These are phyloP conservation scores for Dichetophora obliterata DNA, from an alignment of 2,888 invertebrate species.

Conservation along the genomic window DNA sequence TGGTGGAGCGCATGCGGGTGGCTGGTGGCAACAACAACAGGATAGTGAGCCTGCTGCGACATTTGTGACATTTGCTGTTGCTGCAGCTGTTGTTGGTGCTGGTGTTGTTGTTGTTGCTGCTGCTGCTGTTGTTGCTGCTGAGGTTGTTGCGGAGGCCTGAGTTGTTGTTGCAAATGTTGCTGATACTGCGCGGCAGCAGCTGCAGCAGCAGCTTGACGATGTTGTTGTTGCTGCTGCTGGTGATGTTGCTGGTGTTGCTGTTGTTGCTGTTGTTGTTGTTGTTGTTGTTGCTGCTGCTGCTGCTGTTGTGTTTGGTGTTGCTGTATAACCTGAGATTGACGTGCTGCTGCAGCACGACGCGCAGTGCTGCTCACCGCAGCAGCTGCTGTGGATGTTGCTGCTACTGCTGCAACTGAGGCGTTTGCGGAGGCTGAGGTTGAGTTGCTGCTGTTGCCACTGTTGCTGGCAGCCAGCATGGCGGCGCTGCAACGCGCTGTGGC, in stretches of 20 bases:
- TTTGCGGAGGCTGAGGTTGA: slow-evolving; percentile 44
- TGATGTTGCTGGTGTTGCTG: slow-evolving; percentile 47
- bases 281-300: slow-evolving; percentile 50
- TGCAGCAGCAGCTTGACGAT: slow-evolving; percentile 49
- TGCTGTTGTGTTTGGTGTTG: slow-evolving; percentile 59
- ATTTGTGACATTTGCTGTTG: slow-evolving; percentile 67
- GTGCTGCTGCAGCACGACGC: slow-evolving; percentile 53
- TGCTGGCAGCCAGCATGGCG: slow-evolving; percentile 57
- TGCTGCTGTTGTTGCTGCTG: slow-evolving; percentile 53
- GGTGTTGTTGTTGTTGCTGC: slow-evolving; percentile 49
- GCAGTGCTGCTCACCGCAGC: slow-evolving; percentile 55
- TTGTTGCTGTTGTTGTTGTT: slow-evolving; percentile 52
- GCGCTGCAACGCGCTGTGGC: slow-evolving; percentile 71
- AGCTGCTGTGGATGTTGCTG: slow-evolving; percentile 18
- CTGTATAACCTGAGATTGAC: slow-evolving; percentile 51
- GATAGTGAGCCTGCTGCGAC: slow-evolving; percentile 67
- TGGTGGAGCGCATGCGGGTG: slow-evolving; percentile 51
- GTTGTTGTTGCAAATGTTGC: slow-evolving; percentile 50
- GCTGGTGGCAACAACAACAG: slow-evolving; percentile 51
- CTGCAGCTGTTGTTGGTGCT: slow-evolving; percentile 60
- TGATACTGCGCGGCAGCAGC: slow-evolving; percentile 47
- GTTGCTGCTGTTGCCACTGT: slow-evolving; percentile 37
- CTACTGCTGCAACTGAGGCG: slow-evolving; percentile 51
- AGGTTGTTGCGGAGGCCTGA: slow-evolving; percentile 47
- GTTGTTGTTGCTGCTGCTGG: slow-evolving; percentile 50